Conservation (phyloP, 2,113 vertebrate species). For the Clupea harengus region DNA sequence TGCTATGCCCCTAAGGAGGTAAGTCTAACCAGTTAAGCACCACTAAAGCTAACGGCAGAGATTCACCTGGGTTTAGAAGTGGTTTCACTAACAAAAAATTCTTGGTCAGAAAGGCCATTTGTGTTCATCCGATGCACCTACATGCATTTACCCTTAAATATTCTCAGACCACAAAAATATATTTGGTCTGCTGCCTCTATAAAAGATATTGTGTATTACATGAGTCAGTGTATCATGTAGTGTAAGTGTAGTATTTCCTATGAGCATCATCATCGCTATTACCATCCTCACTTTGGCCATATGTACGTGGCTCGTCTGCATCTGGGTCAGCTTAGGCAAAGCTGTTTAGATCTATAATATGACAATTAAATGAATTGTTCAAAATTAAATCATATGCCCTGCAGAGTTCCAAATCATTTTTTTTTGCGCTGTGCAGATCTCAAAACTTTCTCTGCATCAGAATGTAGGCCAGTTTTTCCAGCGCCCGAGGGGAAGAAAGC, state of each 20-base stretch:
- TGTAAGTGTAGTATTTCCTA: background rate
- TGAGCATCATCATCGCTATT: background rate
- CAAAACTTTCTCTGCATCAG: conserved; percentile 6
- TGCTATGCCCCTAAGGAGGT: too few species aligned
- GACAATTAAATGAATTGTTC: background rate
- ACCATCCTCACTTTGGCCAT: background rate
- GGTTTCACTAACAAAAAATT: too few species aligned
- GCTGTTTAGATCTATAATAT: background rate
- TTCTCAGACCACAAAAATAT: background rate
- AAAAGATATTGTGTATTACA: background rate
- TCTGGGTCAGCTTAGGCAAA: background rate
- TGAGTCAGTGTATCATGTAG: background rate
- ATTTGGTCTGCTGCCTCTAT: background rate
- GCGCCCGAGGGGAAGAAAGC: conserved; percentile 15
- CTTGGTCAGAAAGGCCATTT: background rate
- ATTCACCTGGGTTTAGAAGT: too few species aligned
- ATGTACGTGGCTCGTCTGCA: background rate
- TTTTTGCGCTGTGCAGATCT: background rate
- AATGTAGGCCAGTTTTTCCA: conserved; percentile 34
- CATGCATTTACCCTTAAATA: background rate
- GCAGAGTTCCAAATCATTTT: background rate
- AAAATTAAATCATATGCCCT: conserved; percentile 16
- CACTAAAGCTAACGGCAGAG: too few species aligned
- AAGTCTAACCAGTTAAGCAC: too few species aligned
- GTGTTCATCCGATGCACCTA: background rate